Evolutionary conservation across 2,888 invertebrate species (phyloP).

Genomic region (Furcula furcula): DNA sequence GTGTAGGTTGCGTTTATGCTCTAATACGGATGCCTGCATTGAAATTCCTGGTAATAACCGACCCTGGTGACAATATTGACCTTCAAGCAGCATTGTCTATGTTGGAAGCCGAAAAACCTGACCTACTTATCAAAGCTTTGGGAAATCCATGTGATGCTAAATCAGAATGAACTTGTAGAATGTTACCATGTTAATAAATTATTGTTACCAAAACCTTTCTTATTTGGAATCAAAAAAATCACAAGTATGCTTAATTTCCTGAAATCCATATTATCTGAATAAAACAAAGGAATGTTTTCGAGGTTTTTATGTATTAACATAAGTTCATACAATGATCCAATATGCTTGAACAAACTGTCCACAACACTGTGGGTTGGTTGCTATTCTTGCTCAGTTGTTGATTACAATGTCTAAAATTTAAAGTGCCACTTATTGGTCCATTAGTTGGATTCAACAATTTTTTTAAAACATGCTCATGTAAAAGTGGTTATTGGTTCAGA

Average conservation of each 20-base stretch:
- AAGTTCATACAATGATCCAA: constrained; percentile 78
- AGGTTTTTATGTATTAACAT: constrained; percentile 76
- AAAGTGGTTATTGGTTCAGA: constrained; percentile 51
- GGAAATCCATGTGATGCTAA: neutral
- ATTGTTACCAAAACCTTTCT: too few species aligned
- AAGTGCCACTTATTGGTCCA: constrained; percentile 71
- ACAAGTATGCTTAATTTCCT: too few species aligned
- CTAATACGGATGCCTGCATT: constrained; percentile 85
- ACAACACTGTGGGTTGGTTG: constrained; percentile 50
- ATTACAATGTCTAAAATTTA: constrained; percentile 51
- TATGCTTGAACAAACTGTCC: constrained; percentile 72
- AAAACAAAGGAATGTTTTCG: constrained; percentile 52
- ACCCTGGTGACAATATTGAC: constrained; percentile 77
- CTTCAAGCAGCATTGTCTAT: constrained; percentile 86
- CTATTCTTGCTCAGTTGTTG: constrained; percentile 44
- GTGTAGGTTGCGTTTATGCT: constrained; percentile 86
- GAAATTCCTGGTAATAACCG: constrained; percentile 83
- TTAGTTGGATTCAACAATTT: constrained; percentile 64
- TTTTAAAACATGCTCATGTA: constrained; percentile 54
- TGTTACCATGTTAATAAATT: constrained; percentile 10
- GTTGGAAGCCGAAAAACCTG: constrained; percentile 85
- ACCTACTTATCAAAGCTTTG: constrained; percentile 67
- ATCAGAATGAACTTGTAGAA: neutral
- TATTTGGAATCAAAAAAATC: too few species aligned
- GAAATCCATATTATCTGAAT: too few species aligned